Evolutionary conservation across 2,888 invertebrate genomes (phyloP).

Genomic region (Nomada goodeniana): DNA sequence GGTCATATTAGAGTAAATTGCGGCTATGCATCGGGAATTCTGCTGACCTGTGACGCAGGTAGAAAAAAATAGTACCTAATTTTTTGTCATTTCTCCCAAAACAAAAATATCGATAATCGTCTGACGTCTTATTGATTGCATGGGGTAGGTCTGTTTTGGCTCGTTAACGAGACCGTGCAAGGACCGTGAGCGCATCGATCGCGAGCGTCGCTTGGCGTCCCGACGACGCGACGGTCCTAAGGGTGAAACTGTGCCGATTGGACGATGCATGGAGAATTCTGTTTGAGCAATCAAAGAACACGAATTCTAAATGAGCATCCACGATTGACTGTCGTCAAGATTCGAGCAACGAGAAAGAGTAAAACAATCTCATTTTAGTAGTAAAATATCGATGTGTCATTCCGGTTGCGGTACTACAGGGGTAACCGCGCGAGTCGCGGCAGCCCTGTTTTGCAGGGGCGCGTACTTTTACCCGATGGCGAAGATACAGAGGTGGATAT

Average conservation of each 20-base stretch:
- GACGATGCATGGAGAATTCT: neutral
- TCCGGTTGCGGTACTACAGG: neutral
- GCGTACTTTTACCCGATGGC: neutral
- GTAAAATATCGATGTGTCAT: neutral
- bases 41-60: neutral
- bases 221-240: conserved; percentile 22
- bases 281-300: neutral
- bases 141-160: conserved; percentile 3
- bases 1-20: neutral
- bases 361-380: too few species aligned
- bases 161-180: conserved; percentile 2
- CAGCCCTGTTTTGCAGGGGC: conserved; percentile 7
- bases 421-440: neutral
- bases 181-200: conserved; percentile 48
- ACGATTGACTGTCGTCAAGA: neutral
- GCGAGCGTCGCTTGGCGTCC: conserved; percentile 7
- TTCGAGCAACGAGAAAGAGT: neutral
- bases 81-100: neutral
- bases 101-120: neutral
- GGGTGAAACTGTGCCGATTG: conserved; percentile 28
- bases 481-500: neutral
- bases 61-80: neutral
- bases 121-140: neutral
- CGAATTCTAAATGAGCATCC: neutral
- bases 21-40: neutral